A percentile compares a stretch with the other conserved stretches of the same genome.
Conservation (phyloP, 2,113 vertebrate species). For the Thalassarche chlororhynchos region DNA sequence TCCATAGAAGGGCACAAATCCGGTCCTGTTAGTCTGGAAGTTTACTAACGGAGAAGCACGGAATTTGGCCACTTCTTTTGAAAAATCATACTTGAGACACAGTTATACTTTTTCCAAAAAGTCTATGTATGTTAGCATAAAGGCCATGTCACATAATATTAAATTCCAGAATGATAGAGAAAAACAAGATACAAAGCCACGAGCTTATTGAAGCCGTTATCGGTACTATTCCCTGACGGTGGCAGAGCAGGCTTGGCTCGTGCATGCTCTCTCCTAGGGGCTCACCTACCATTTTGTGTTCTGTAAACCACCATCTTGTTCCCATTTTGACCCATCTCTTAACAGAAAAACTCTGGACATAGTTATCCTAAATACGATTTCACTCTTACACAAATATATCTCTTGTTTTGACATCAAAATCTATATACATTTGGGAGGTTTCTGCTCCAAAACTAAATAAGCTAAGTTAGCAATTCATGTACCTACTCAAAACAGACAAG, state of each 20-base stretch:
- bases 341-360: neutral
- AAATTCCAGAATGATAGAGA: neutral
- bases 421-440: neutral
- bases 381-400: neutral
- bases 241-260: neutral
- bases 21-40: neutral
- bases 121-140: neutral
- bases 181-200: neutral
- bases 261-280: neutral
- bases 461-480: neutral
- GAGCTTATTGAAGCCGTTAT: neutral
- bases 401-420: neutral
- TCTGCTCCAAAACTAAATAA: neutral
- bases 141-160: neutral
- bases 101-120: neutral
- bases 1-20: neutral
- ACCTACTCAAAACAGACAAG: neutral
- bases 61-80: neutral
- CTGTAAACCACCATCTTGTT: neutral
- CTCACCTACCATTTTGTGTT: constrained; percentile 7
- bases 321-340: neutral
- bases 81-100: neutral
- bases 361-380: neutral
- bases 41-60: neutral
- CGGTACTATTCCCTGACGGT: neutral